Percentiles rank a stretch among this genome's conserved stretches.
Conservation (phyloP, 2,113 vertebrate species). For the Cricetomys ansorgei region DNA sequence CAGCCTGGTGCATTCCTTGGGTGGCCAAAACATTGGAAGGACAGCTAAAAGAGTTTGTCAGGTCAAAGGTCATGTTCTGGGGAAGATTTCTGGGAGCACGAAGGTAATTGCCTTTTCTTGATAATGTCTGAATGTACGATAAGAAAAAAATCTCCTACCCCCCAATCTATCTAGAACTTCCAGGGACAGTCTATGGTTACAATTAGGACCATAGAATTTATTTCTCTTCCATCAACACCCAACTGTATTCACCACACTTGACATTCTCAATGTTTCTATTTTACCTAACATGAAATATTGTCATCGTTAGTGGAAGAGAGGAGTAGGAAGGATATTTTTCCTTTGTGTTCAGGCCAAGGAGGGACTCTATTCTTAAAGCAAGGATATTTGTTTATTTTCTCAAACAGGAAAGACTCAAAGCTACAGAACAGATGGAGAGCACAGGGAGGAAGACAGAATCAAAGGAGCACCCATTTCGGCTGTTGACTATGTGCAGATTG, state of each 20-base stretch:
- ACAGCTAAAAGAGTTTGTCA: conserved; percentile 55
- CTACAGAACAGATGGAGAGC: not conserved
- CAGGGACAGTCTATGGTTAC: not conserved
- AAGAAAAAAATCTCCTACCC: conserved; percentile 5
- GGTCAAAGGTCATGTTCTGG: conserved; percentile 65
- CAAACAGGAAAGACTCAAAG: not conserved
- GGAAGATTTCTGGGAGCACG: conserved; percentile 51
- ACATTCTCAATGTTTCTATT: not conserved
- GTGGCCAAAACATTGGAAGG: conserved; percentile 73
- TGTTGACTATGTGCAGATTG: not conserved
- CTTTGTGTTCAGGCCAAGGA: not conserved
- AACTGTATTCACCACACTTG: not conserved
- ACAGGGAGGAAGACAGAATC: not conserved
- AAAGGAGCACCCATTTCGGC: not conserved
- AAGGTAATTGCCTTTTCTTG: conserved; percentile 68
- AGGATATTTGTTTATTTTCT: not conserved
- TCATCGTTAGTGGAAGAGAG: not conserved
- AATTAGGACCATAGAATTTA: not conserved
- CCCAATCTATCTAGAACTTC: conserved; percentile 1
- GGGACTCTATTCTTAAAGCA: not conserved
- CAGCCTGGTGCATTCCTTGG: conserved; percentile 75
- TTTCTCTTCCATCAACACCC: not conserved
- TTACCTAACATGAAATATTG: not conserved
- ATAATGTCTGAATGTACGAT: conserved; percentile 49
- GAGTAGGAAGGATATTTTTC: not conserved